These are phyloP conservation scores for Spicauda simplicius DNA, from an alignment of 2,888 invertebrate genomes.

Conservation along the genomic window DNA sequence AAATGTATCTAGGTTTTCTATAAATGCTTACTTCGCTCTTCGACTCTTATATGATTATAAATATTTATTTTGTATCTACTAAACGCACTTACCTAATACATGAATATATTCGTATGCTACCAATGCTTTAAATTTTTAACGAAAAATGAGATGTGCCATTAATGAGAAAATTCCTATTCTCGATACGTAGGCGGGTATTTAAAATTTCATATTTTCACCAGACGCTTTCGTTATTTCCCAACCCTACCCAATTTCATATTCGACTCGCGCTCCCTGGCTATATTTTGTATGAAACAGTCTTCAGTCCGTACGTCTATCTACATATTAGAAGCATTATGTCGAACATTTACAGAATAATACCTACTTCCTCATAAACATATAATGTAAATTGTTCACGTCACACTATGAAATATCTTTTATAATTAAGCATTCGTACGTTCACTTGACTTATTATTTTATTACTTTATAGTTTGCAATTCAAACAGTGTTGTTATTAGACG, in stretches of 20 bases:
- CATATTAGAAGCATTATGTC: slow-evolving; percentile 54
- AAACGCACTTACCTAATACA: not conserved
- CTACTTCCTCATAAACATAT: slow-evolving; percentile 45
- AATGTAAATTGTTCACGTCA: slow-evolving; percentile 31
- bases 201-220: slow-evolving; percentile 34
- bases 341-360: slow-evolving; percentile 51
- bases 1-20: not conserved
- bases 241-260: slow-evolving; percentile 73
- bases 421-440: not conserved
- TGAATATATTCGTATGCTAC: not conserved
- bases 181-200: slow-evolving; percentile 22
- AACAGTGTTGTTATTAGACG: not conserved
- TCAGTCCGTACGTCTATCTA: slow-evolving; percentile 64
- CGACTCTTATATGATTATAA: not conserved
- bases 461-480: not conserved
- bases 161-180: slow-evolving; percentile 31
- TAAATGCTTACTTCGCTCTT: not conserved
- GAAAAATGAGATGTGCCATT: slow-evolving; percentile 12
- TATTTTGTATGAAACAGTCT: slow-evolving; percentile 74
- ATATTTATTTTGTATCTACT: not conserved
- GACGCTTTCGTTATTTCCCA: slow-evolving; percentile 51
- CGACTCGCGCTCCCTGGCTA: slow-evolving; percentile 63
- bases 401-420: slow-evolving; percentile 23
- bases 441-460: not conserved
- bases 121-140: slow-evolving; percentile 2